These are phyloP conservation scores for Choreutis nemorana DNA, from an alignment of 2,888 invertebrate genomes.

Conservation along the genomic window DNA sequence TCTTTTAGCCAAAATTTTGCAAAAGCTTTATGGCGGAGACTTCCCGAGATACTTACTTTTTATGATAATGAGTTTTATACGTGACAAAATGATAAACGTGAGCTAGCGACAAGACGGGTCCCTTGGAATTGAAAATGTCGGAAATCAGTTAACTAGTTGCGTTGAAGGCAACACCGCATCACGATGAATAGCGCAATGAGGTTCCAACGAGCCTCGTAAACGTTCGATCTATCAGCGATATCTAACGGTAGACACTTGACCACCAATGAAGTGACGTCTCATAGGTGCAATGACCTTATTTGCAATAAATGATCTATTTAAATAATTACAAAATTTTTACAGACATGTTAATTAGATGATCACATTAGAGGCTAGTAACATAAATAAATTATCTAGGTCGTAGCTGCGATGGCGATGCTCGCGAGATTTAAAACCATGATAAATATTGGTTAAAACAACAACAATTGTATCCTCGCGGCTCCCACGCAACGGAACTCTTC, in stretches of 20 bases:
- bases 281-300: conserved; percentile 22
- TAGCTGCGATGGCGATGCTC: no score
- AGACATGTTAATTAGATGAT: conserved; percentile 19
- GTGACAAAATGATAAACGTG: no score
- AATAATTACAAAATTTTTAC: conserved; percentile 10
- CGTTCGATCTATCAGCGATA: conserved; percentile 29
- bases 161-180: conserved; percentile 22
- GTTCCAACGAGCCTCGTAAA: conserved; percentile 33
- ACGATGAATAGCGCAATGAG: conserved; percentile 29
- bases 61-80: no score
- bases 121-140: conserved; percentile 1
- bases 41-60: no score
- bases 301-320: conserved; percentile 9
- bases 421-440: conserved; percentile 14
- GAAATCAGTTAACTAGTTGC: conserved; percentile 23
- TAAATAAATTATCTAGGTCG: no score
- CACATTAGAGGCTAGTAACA: conserved; percentile 8
- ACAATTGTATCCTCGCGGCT: conserved; percentile 38
- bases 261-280: conserved; percentile 22
- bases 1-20: no score
- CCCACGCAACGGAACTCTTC: conserved; percentile 49
- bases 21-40: no score
- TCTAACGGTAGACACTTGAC: conserved; percentile 31
- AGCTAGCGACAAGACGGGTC: no score
- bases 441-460: conserved; percentile 25